Evolutionary conservation across 2,113 vertebrate species (phyloP).

Genomic region (Cisticola juncidis): DNA sequence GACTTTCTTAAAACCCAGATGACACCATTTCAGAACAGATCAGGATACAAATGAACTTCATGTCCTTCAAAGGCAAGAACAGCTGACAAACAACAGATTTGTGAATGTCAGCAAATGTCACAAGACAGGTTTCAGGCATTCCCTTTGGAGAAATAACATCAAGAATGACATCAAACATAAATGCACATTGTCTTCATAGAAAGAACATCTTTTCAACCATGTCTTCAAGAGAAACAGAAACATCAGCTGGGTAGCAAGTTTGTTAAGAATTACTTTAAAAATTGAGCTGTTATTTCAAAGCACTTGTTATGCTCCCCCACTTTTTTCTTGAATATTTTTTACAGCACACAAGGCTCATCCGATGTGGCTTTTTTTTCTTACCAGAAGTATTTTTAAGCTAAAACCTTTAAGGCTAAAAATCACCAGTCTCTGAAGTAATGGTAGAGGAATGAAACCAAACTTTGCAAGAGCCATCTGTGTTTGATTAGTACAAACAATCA

Average conservation of each 20-base stretch:
- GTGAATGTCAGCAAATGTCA: slow-evolving; percentile 16
- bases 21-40: neutral
- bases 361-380: neutral
- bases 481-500: neutral
- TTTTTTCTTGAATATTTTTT: neutral
- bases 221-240: neutral
- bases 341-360: neutral
- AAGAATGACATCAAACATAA: neutral
- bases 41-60: neutral
- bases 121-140: neutral
- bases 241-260: neutral
- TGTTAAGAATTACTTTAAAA: neutral
- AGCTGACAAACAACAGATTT: neutral
- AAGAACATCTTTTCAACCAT: neutral
- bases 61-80: neutral
- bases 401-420: neutral
- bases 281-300: neutral
- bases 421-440: neutral
- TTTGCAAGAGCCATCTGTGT: neutral
- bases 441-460: neutral
- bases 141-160: neutral
- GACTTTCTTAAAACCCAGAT: neutral
- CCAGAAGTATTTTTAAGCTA: neutral
- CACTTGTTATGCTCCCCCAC: neutral
- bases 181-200: neutral